Evolutionary conservation across 2,888 invertebrate species (phyloP).

Genomic region (Drosophila nr. medialis): DNA sequence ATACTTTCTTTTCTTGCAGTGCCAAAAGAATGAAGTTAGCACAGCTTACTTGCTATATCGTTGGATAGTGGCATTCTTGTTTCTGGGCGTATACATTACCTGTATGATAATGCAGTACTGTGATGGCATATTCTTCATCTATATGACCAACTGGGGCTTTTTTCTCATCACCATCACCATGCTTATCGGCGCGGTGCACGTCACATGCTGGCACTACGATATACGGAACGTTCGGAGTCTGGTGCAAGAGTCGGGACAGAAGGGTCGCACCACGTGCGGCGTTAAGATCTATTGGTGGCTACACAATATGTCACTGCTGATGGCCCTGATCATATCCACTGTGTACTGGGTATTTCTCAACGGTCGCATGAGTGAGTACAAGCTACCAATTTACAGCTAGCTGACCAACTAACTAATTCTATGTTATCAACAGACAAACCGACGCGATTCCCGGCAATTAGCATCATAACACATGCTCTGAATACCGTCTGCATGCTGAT

Average conservation of each 20-base stretch:
- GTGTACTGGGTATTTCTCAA: conserved; percentile 89
- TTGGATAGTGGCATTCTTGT: conserved; percentile 82
- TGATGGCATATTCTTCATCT: conserved; percentile 83
- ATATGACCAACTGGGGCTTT: conserved; percentile 84
- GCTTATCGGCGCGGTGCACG: conserved; percentile 79
- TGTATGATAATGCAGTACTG: conserved; percentile 74
- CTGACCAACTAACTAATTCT: conserved; percentile 9
- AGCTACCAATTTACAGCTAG: not conserved
- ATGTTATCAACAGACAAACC: conserved; percentile 86
- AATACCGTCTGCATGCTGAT: conserved; percentile 90
- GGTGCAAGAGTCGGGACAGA: conserved; percentile 63
- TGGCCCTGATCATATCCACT: conserved; percentile 89
- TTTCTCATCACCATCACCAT: conserved; percentile 80
- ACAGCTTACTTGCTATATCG: conserved; percentile 80
- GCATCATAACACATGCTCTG: conserved; percentile 90
- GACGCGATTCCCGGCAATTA: conserved; percentile 87
- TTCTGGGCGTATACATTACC: conserved; percentile 71
- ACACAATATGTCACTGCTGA: conserved; percentile 88
- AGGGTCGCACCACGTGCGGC: conserved; percentile 73
- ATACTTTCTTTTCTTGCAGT: conserved; percentile 61
- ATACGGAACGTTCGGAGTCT: conserved; percentile 61
- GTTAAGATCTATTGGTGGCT: conserved; percentile 89
- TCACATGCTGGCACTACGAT: conserved; percentile 83
- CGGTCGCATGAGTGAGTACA: conserved; percentile 81
- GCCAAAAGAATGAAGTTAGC: conserved; percentile 82